Evolutionary conservation across 2,888 invertebrate species (phyloP), one percentile per base, ranked within the genome.

Genomic region (Stegophylla sp.): DNA sequence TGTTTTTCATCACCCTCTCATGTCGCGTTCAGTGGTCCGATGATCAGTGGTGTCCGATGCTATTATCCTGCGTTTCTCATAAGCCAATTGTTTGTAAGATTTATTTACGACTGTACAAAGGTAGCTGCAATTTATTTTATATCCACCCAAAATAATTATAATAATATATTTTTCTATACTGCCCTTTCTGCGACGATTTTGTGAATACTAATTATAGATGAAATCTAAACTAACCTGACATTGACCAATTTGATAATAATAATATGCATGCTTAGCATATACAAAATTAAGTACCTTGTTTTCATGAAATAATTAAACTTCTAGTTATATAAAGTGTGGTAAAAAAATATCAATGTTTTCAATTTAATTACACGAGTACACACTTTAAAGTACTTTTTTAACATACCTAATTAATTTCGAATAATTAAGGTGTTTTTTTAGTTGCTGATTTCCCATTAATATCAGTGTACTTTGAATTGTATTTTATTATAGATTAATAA

Each of bases 141-240:
- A 4, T 61, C 9, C 61, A 17, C 4, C 12, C 17, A 13, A 7
- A 26, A 26, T 5, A 20, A 41, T 7, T 12, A 20, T n/a, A 20
- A 1, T n/a, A n/a, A n/a, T 15, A 7, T 12, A 43, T 45, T 9
- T 13, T 67, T 67, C 23, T 7, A 15, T 45, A 2, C 23, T 20
- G 15, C 15, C 41, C 10, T 53, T 66, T 53, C n/a, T 26, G 17
- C 9, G 34, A 15, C 43, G 17, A 7, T 74, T 74, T 63, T 34
- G 26, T 12, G 10, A 10, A 28, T 23, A 66, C 64, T 75, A 75
- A 75, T 66, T 75, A 26, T 75, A 75, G 75, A 75, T 53, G n/a
- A 41, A 75, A 63, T 53, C 41, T 64, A 23, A 0, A 41, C 41
- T 17, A 26, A 75, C 41, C 66, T 64, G 75, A 64, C 75, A 64